These are phyloP conservation scores for Bombus sibiricus DNA, from an alignment of 1,140 invertebrate genomes.

Conservation along the genomic window DNA sequence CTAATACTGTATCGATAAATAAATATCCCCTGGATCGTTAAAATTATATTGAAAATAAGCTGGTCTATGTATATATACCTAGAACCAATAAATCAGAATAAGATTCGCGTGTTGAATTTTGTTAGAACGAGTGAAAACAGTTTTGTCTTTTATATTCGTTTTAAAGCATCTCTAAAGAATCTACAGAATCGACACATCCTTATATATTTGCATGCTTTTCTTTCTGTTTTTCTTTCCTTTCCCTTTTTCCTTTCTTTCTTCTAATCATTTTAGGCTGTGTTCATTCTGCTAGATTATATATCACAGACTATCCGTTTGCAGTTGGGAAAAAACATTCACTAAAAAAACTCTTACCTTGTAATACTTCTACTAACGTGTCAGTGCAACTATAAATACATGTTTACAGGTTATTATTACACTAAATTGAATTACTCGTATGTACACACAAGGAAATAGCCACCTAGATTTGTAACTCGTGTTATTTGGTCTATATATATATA, in stretches of 20 bases:
- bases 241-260: not conserved
- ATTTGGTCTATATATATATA: conserved; percentile 30
- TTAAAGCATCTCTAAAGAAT: conserved; percentile 57
- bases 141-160: not conserved
- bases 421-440: conserved; percentile 32
- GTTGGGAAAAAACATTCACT: conserved; percentile 60
- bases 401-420: conserved; percentile 23
- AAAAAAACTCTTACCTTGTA: conserved; percentile 48
- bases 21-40: conserved; percentile 8
- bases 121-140: conserved; percentile 27
- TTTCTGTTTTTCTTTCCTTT: not conserved
- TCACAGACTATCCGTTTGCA: conserved; percentile 63
- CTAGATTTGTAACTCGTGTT: conserved; percentile 14
- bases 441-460: conserved; percentile 48
- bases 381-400: conserved; percentile 44
- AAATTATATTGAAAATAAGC: conserved; percentile 30
- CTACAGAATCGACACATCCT: conserved; percentile 54
- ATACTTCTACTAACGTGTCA: conserved; percentile 33
- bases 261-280: conserved; percentile 11
- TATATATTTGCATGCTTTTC: not conserved
- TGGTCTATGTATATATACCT: not conserved
- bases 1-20: conserved; percentile 47
- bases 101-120: conserved; percentile 19
- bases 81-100: conserved; percentile 11
- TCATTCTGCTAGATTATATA: conserved; percentile 61